phyloP scores from a whole-genome alignment of 2,113 vertebrate species.

The Eulemur rufifrons region DNA sequence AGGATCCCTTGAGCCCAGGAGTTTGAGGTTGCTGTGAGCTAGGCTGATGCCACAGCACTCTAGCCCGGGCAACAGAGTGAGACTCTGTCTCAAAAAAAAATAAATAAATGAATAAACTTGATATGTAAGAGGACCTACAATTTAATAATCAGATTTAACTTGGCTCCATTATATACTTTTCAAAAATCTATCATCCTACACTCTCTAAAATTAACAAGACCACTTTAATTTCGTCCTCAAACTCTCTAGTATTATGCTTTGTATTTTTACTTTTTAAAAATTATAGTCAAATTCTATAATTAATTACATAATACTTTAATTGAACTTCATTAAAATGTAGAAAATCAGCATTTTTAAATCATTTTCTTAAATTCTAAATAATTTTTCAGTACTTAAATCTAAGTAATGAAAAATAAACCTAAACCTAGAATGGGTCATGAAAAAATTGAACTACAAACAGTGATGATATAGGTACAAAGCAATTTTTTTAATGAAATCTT shows the following conservation, averaged over 20 bases:
- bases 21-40: no score
- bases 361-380: slow-evolving; percentile 31
- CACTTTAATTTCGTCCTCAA: slow-evolving; percentile 18
- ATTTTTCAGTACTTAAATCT: neutral
- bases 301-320: slow-evolving; percentile 22
- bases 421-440: neutral
- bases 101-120: neutral
- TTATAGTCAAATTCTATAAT: slow-evolving; percentile 1
- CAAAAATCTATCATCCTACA: neutral
- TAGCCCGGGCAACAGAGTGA: no score
- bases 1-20: no score
- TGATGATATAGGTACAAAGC: neutral
- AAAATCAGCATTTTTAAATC: neutral
- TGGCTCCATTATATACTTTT: neutral
- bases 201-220: neutral
- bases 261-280: neutral
- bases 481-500: neutral
- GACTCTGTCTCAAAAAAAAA: no score
- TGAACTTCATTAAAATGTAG: neutral
- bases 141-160: slow-evolving; percentile 28
- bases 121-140: neutral
- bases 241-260: neutral
- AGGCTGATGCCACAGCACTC: no score
- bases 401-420: no score
- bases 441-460: neutral